Conservation (phyloP, 2,888 invertebrate species). For the Volucella inanis region DNA sequence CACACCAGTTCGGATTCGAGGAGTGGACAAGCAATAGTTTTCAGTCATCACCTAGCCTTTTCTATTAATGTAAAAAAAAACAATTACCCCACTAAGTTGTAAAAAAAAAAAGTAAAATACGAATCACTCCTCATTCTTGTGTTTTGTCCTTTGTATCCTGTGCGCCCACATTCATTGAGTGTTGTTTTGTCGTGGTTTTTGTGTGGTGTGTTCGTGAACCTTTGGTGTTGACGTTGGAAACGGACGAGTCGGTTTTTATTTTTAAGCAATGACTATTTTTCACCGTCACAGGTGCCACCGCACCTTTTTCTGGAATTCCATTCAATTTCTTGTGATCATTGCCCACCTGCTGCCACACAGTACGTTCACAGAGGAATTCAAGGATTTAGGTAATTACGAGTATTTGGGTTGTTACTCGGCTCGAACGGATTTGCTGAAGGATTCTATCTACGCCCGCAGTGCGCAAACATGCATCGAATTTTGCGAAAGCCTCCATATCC, state of each 20-base stretch:
- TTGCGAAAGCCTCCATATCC: conserved; percentile 79
- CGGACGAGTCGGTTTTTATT: conserved; percentile 42
- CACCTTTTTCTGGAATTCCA: conserved; percentile 69
- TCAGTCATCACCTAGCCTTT: conserved; percentile 28
- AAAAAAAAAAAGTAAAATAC: no score
- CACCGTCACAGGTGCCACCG: conserved; percentile 72
- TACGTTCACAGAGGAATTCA: conserved; percentile 25
- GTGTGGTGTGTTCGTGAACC: conserved; percentile 26
- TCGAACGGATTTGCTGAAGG: conserved; percentile 79
- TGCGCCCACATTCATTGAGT: conserved; percentile 2
- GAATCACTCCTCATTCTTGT: conserved; percentile 10
- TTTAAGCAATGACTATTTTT: conserved; percentile 65
- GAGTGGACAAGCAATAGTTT: conserved; percentile 47
- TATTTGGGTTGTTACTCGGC: conserved; percentile 81
- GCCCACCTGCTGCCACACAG: conserved; percentile 32
- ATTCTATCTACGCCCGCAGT: conserved; percentile 79
- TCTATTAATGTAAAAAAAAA: background rate
- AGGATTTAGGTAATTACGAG: conserved; percentile 76
- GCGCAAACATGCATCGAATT: conserved; percentile 81
- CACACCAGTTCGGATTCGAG: background rate
- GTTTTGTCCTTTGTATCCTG: conserved; percentile 44
- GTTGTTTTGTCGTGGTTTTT: conserved; percentile 21
- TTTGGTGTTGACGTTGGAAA: conserved; percentile 52
- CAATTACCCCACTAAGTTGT: no score
- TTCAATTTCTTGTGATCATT: conserved; percentile 59